Evolutionary conservation across 2,888 invertebrate genomes (phyloP).

Genomic region (Chaitophorus viminalis): DNA sequence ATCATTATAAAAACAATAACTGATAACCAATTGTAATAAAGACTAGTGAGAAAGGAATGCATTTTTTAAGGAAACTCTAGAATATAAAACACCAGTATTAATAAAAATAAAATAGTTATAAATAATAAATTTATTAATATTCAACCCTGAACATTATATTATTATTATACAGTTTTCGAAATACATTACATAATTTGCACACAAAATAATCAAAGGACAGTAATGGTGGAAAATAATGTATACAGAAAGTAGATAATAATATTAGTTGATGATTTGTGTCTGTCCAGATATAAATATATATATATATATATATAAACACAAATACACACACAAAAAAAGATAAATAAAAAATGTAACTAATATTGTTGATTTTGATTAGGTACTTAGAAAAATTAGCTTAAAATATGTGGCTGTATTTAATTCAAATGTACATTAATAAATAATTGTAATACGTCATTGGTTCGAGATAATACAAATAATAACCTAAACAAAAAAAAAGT

Average conservation of each 20-base stretch:
- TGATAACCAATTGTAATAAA: too few relatives aligned
- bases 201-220: slow-evolving; percentile 48
- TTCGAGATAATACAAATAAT: slow-evolving; percentile 43
- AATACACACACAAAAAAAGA: background rate
- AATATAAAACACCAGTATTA: slow-evolving; percentile 11
- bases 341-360: slow-evolving; percentile 23
- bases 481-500: slow-evolving; percentile 35
- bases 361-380: slow-evolving; percentile 17
- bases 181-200: slow-evolving; percentile 56
- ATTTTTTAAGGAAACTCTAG: background rate
- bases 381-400: slow-evolving; percentile 20
- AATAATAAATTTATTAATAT: slow-evolving; percentile 61
- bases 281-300: background rate
- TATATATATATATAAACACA: background rate
- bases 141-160: slow-evolving; percentile 62
- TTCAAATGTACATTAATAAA: slow-evolving; percentile 37
- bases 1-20: too few relatives aligned
- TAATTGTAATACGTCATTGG: slow-evolving; percentile 51
- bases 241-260: slow-evolving; percentile 34
- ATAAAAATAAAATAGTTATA: slow-evolving; percentile 47
- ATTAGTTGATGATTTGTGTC: background rate
- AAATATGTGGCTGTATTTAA: slow-evolving; percentile 33
- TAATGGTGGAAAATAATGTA: slow-evolving; percentile 46
- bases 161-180: slow-evolving; percentile 55
- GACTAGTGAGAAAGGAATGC: too few relatives aligned